phyloP scores from a whole-genome alignment of 2,888 invertebrate genomes.

The Drosophila neotestacea region DNA sequence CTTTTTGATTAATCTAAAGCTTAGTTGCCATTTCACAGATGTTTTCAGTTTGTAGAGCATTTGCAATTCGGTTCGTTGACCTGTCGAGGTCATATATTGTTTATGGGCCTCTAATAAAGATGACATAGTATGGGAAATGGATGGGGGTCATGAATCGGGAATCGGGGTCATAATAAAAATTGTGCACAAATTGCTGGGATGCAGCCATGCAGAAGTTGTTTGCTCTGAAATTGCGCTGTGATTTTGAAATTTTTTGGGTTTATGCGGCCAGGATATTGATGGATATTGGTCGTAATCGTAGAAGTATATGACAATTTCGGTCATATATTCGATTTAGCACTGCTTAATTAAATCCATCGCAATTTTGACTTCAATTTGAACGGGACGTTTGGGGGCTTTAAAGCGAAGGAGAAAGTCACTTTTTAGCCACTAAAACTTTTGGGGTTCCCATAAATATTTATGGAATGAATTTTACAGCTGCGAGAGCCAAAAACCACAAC shows the following conservation, averaged over 20 bases:
- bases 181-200: constrained; percentile 27
- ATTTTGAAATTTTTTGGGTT: constrained; percentile 21
- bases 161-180: constrained; percentile 21
- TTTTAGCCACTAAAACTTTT: constrained; percentile 41
- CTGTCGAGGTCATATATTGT: neutral
- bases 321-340: constrained; percentile 27
- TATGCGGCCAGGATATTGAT: constrained; percentile 34
- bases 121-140: constrained; percentile 2
- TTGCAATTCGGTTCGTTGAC: constrained; percentile 4
- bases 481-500: constrained; percentile 52
- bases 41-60: constrained; percentile 10
- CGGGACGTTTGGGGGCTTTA: neutral
- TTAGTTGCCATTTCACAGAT: neutral
- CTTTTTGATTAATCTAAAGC: neutral
- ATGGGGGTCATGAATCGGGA: neutral
- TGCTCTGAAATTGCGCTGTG: constrained; percentile 22
- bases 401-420: constrained; percentile 5
- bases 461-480: constrained; percentile 42
- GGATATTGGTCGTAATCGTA: constrained; percentile 43
- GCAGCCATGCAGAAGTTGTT: constrained; percentile 42
- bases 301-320: constrained; percentile 23
- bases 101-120: constrained; percentile 6
- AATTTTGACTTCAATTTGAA: constrained; percentile 4
- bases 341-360: constrained; percentile 51
- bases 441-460: constrained; percentile 50